These are phyloP conservation scores for Nycticebus coucang DNA, from an alignment of 2,113 vertebrate species.

Conservation along the genomic window DNA sequence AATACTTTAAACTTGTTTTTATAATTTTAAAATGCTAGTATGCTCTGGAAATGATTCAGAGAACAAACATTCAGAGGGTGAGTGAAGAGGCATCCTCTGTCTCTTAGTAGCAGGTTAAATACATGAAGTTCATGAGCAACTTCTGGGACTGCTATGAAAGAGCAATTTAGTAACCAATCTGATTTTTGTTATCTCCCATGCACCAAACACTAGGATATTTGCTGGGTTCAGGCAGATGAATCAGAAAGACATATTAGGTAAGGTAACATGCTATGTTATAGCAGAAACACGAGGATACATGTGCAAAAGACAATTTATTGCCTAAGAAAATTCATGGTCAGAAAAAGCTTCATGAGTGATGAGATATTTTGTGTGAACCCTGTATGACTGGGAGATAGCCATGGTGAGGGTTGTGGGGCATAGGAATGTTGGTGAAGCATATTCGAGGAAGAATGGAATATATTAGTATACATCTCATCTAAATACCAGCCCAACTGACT, in stretches of 20 bases:
- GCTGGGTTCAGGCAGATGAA: background rate
- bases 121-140: background rate
- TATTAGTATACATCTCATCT: background rate
- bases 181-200: background rate
- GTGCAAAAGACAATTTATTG: background rate
- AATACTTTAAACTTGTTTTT: background rate
- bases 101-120: background rate
- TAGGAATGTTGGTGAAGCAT: background rate
- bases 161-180: background rate
- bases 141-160: background rate
- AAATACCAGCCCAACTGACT: background rate
- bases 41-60: background rate
- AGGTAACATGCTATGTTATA: background rate
- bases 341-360: background rate
- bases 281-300: background rate
- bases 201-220: background rate
- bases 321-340: background rate
- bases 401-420: fast-evolving
- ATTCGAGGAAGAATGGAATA: background rate
- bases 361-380: background rate
- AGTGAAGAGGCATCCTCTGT: background rate
- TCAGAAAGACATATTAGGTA: background rate
- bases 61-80: background rate
- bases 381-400: background rate
- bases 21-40: background rate